Evolutionary conservation across 2,888 invertebrate genomes (phyloP), one percentile per base, ranked within the genome.

Genomic region (Xestia ashworthii): DNA sequence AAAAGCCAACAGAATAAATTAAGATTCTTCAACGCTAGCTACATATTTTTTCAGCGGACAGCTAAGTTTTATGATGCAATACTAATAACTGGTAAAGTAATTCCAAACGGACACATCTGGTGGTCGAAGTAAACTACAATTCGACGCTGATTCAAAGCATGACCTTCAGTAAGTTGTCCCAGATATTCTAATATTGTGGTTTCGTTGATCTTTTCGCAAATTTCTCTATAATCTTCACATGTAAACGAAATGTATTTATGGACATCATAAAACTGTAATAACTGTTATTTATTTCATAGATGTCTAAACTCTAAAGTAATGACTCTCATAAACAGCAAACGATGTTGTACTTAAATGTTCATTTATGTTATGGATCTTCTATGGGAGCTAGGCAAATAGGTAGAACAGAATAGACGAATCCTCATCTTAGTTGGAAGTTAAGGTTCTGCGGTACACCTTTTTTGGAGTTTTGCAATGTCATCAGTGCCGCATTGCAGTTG

Each of bases 81-180:
- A 71, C 55, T 48, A 74, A 76, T 69, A 71, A 50, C 65, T 75
- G 46, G 62, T 80, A 67, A 68, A 50, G 58, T 80, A 67, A 68
- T 64, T 38, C 67, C 48, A 62, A 44, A 22, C 50, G 46, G 70
- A 67, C 41, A 71, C 65, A 72, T 68, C 58, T 53, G 41, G 64
- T 64, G 25, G n/a, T 60, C 64, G 25, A 65, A 58, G 68, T 81
- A 66, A 62, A 76, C 74, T 70, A 80, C 72, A 80, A 78, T 75
- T n/a, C 60, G 14, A 58, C 67, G 58, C 50, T 44, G 60, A 41
- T 79, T 68, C 50, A 64, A 72, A 73, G 44, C 64, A 25, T 76
- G 55, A 74, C 80, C 74, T 83, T 83, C 67, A 55, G 41, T 38
- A 53, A 44, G 50, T 53, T 72, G 76, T 41, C 65, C 70, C 53